These are phyloP conservation scores for Scotopteryx bipunctaria DNA, from an alignment of 2,888 invertebrate species.

Conservation along the genomic window DNA sequence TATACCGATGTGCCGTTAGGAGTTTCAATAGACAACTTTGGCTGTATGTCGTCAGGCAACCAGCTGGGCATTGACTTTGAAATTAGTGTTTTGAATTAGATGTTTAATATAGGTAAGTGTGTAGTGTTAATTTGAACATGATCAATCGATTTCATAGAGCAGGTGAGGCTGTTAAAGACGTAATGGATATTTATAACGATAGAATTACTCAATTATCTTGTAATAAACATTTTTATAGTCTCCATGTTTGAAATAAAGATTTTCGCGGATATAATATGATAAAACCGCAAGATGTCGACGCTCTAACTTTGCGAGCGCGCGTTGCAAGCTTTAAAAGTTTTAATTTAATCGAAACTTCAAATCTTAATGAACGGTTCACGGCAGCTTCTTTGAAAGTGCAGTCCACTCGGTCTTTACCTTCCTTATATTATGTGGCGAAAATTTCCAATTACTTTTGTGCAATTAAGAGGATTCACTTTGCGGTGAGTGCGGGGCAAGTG, in stretches of 20 bases:
- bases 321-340: constrained; percentile 42
- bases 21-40: constrained; percentile 11
- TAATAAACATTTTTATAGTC: not conserved
- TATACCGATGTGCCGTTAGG: constrained; percentile 11
- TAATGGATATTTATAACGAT: too few relatives aligned
- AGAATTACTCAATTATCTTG: too few relatives aligned
- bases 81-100: not conserved
- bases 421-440: constrained; percentile 51
- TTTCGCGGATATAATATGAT: constrained; percentile 17
- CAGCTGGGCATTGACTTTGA: not conserved
- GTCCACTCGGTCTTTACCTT: constrained; percentile 31
- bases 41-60: not conserved
- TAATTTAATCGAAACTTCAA: constrained; percentile 51
- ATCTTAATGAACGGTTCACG: constrained; percentile 53
- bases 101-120: not conserved
- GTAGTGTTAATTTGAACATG: too few relatives aligned
- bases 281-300: constrained; percentile 25
- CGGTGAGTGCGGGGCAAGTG: constrained; percentile 40
- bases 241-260: not conserved
- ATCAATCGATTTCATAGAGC: too few relatives aligned
- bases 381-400: constrained; percentile 46
- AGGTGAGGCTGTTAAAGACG: too few relatives aligned
- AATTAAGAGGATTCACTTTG: constrained; percentile 64
- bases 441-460: constrained; percentile 61
- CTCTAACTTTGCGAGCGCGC: constrained; percentile 33